phyloP scores from a whole-genome alignment of 2,113 vertebrate species.

The Chaetorhynchus papuensis region DNA sequence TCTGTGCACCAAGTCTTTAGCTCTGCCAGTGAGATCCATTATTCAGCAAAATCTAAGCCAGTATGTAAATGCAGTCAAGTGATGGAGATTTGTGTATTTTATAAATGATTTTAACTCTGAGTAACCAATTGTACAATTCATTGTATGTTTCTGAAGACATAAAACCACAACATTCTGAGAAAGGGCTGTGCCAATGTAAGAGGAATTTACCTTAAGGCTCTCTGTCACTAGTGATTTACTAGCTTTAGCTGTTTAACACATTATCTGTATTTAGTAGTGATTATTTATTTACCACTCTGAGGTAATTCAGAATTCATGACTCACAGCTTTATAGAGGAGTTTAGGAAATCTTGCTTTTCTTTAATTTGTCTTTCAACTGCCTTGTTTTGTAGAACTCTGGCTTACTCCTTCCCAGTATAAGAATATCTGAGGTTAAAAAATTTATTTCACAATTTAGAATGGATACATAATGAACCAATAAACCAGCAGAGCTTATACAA shows the following conservation, averaged over 20 bases:
- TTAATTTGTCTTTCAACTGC: conserved; percentile 62
- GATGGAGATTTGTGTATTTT: conserved; percentile 65
- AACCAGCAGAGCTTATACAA: not conserved
- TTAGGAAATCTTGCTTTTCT: conserved; percentile 61
- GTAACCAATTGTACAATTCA: conserved; percentile 67
- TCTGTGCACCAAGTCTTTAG: conserved; percentile 54
- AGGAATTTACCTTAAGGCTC: conserved; percentile 70
- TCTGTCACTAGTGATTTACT: conserved; percentile 75
- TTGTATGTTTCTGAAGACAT: conserved; percentile 66
- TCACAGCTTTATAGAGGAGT: conserved; percentile 59
- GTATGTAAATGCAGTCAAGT: conserved; percentile 64
- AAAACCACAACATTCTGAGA: conserved; percentile 52
- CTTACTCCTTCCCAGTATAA: conserved; percentile 47
- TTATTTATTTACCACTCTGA: conserved; percentile 75
- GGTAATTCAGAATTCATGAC: conserved; percentile 69
- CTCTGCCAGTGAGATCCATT: conserved; percentile 61
- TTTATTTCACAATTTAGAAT: conserved; percentile 18
- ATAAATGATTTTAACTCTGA: conserved; percentile 65
- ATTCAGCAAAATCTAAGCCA: conserved; percentile 61
- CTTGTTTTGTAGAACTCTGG: conserved; percentile 49
- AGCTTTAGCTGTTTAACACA: conserved; percentile 74
- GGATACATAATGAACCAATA: not conserved
- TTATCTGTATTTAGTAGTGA: conserved; percentile 73
- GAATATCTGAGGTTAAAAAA: conserved; percentile 3
- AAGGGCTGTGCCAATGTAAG: conserved; percentile 66